These are phyloP conservation scores for Heliangelus exortis DNA, from an alignment of 2,797 vertebrate species.

Conservation along the genomic window DNA sequence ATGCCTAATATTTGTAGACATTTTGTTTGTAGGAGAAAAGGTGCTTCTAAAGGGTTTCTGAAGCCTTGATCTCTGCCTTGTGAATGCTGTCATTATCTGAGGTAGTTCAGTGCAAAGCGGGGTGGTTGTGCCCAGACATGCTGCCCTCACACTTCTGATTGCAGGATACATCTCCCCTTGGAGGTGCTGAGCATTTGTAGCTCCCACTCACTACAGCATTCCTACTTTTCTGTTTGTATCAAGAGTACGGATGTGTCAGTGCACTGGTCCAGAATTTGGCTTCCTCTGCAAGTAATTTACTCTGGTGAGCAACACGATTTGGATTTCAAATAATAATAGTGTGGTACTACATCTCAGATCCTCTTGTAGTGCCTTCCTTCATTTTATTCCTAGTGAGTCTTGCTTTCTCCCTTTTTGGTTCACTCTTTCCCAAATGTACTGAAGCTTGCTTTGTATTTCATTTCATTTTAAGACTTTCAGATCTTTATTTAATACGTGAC, in stretches of 20 bases:
- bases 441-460: neutral
- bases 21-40: neutral
- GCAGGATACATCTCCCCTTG: neutral
- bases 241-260: neutral
- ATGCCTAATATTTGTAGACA: neutral
- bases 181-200: neutral
- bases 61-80: neutral
- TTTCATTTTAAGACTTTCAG: neutral
- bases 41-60: neutral
- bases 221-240: neutral
- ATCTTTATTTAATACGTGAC: fast-evolving
- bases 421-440: neutral
- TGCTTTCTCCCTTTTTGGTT: neutral
- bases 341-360: neutral
- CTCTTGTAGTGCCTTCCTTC: neutral
- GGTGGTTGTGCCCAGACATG: fast-evolving
- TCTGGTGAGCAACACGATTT: neutral
- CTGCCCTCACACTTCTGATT: neutral
- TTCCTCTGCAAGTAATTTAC: neutral
- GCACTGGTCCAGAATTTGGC: neutral
- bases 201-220: neutral
- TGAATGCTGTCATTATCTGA: fast-evolving
- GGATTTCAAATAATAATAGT: neutral
- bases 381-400: neutral
- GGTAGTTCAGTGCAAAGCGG: neutral